Base-by-base conservation (phyloP, 2,797 vertebrate genomes). In the Acropternis orthonyx region DNA sequence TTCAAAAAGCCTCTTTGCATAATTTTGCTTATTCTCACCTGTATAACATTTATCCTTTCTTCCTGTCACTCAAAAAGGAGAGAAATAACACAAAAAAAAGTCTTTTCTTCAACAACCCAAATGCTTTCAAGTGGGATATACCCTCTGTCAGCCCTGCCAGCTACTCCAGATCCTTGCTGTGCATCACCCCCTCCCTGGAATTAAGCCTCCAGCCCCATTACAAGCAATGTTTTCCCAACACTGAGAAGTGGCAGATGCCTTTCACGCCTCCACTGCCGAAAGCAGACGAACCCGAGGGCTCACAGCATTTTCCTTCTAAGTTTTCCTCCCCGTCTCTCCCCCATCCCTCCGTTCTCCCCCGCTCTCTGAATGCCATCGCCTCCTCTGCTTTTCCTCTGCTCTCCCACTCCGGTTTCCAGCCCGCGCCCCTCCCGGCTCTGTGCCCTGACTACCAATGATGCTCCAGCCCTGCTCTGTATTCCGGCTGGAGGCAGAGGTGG, bases 391-490 rank as follows among this genome's bases (percentile, higher is more conserved):
- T 67, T 76, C 46, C 81, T 82, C 67, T 41, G 28, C 39, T 82
- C 76, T 49, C 46, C 41, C 37, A 14, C 81, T 39, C 67, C 1
- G 46, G 15, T 59, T 63, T 28, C n/a, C 73, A 89, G 65, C 86
- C 77, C 66, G 24, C n/a, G 23, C 81, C 79, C 87, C 86, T 85
- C 59, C 63, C 30, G 48, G 73, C 65, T 54, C 87, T 94, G 92
- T 92, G 90, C 69, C 66, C 89, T 62, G 88, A 71, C 81, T 85
- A 68, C 77, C 89, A 77, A 67, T 69, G 92, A 69, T 12, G 84
- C 73, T 61, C 10, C 76, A 37, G 84, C 84, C 67, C 92, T 66
- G 88, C 89, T 95, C 80, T 87, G 76, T 76, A 90, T 92, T 78
- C 94, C 4, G 36, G 66, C 86, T 30, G 74, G 74, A 8, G 34